Conservation (phyloP, 2,113 vertebrate genomes). For the Tupaia tana region DNA sequence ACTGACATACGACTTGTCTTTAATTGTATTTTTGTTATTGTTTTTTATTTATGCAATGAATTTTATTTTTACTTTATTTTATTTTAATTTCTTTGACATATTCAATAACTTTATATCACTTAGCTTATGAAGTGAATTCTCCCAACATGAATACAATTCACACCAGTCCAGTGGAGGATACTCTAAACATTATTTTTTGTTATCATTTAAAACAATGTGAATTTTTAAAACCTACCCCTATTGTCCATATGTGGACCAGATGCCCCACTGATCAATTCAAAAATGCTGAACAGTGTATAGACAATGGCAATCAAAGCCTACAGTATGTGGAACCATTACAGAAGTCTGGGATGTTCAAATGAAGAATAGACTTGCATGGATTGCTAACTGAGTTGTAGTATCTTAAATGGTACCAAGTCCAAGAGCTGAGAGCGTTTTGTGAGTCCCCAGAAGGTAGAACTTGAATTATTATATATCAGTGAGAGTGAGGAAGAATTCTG, state of each 20-base stretch:
- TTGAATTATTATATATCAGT: not conserved
- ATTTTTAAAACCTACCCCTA: not conserved
- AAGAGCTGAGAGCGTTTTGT: not conserved
- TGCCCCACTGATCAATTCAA: not conserved
- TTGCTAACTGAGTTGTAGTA: not conserved
- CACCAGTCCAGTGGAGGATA: too few relatives aligned
- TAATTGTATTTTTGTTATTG: not conserved
- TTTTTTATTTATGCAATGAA: too few relatives aligned
- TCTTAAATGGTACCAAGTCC: not conserved
- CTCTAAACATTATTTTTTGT: not conserved
- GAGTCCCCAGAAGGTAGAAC: not conserved
- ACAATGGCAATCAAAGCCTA: not conserved
- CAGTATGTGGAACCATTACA: not conserved
- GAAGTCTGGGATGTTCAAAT: not conserved
- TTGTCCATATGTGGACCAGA: not conserved
- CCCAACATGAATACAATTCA: too few relatives aligned
- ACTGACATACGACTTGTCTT: not conserved
- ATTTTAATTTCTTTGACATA: too few relatives aligned
- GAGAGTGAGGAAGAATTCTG: not conserved
- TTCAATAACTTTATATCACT: too few relatives aligned
- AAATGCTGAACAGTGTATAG: not conserved
- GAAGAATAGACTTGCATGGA: not conserved
- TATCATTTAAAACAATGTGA: constrained; percentile 3
- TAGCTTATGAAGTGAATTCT: too few relatives aligned
- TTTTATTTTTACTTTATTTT: too few relatives aligned